phyloP scores from a whole-genome alignment of 2,888 invertebrate genomes.

The Alcis repandata region DNA sequence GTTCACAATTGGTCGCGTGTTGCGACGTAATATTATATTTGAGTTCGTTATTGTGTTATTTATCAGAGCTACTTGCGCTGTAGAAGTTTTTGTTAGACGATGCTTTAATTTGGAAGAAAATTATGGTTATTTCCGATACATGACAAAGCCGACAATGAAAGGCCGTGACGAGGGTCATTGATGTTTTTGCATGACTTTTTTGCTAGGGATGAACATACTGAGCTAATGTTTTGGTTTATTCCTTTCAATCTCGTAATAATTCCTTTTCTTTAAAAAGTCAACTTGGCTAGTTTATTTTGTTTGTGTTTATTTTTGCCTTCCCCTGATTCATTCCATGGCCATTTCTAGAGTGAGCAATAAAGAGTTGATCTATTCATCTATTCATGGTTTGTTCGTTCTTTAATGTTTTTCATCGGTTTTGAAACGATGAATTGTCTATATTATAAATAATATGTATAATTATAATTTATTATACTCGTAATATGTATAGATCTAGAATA shows the following conservation, averaged over 20 bases:
- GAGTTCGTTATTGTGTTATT: constrained; percentile 14
- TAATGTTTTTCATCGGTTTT: too few relatives aligned
- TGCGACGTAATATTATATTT: constrained; percentile 54
- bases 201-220: neutral
- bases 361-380: too few relatives aligned
- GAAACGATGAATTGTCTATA: neutral
- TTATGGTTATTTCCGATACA: neutral
- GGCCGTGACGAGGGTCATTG: neutral
- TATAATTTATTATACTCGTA: too few relatives aligned
- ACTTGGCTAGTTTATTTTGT: neutral
- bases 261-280: neutral
- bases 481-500: neutral
- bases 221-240: neutral
- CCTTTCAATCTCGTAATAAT: neutral
- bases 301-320: too few relatives aligned
- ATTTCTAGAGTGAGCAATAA: too few relatives aligned
- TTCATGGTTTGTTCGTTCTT: neutral
- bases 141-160: neutral
- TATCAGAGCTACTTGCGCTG: neutral
- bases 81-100: neutral
- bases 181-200: neutral
- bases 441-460: too few relatives aligned
- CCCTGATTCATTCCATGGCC: too few relatives aligned
- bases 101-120: neutral
- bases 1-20: constrained; percentile 60